phyloP scores from a whole-genome alignment of 2,888 invertebrate genomes.

The Xylocampa areola region DNA sequence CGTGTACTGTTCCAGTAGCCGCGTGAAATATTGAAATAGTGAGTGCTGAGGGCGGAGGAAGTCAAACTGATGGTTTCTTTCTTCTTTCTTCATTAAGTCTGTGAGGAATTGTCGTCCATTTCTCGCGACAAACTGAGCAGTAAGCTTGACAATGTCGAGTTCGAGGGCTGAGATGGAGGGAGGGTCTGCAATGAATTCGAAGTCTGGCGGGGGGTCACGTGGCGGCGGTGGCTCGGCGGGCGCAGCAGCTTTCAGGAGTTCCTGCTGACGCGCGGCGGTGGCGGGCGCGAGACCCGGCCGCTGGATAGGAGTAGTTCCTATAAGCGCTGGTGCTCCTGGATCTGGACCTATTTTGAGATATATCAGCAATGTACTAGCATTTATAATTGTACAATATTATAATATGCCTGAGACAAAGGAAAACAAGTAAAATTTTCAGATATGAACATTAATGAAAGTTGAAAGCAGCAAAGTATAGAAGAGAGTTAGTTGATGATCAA shows the following conservation, averaged over 20 bases:
- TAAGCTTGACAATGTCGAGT: slow-evolving; percentile 99
- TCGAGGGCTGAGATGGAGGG: slow-evolving; percentile 99
- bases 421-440: neutral
- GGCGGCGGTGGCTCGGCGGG: slow-evolving; percentile 96
- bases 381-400: no score
- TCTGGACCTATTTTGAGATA: slow-evolving; percentile 63
- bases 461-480: no score
- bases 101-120: slow-evolving; percentile 99
- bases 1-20: slow-evolving; percentile 99
- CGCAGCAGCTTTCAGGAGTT: slow-evolving; percentile 95
- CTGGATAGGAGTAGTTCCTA: slow-evolving; percentile 55
- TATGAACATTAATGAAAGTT: no score
- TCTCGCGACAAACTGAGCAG: slow-evolving; percentile 99
- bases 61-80: slow-evolving; percentile 99
- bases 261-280: slow-evolving; percentile 96
- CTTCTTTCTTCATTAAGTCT: slow-evolving; percentile 99
- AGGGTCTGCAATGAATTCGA: slow-evolving; percentile 98
- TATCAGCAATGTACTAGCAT: neutral
- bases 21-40: slow-evolving; percentile 99
- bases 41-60: slow-evolving; percentile 99
- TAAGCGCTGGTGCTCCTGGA: slow-evolving; percentile 59
- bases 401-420: neutral
- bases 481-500: no score
- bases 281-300: slow-evolving; percentile 92
- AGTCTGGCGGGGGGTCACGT: slow-evolving; percentile 97